phyloP scores from a whole-genome alignment of 2,113 vertebrate species.

The Myrmophylax atrothorax region DNA sequence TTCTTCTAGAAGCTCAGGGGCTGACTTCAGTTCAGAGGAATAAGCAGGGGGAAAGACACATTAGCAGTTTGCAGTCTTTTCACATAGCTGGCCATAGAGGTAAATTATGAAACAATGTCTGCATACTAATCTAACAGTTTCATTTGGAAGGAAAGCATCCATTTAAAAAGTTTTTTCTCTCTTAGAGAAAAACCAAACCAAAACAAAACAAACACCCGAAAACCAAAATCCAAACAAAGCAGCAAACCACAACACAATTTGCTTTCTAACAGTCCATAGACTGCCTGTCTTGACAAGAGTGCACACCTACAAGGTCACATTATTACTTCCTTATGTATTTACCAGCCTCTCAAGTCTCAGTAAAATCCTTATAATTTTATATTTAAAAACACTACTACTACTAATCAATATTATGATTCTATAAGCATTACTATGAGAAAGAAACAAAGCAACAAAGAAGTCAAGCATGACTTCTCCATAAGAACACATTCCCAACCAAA shows the following conservation, averaged over 20 bases:
- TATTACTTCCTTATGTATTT: neutral
- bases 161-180: neutral
- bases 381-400: conserved; percentile 8
- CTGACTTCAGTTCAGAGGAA: neutral
- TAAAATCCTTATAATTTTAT: conserved; percentile 34
- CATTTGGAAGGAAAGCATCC: neutral
- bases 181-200: neutral
- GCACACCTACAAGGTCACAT: neutral
- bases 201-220: no score
- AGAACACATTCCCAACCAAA: neutral
- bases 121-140: neutral
- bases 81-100: neutral
- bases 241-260: neutral
- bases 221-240: no score
- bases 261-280: neutral
- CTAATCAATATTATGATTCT: conserved; percentile 31
- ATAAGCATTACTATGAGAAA: neutral
- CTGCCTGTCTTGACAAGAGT: fast-evolving
- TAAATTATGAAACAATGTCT: neutral
- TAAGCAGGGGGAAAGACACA: neutral
- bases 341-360: neutral
- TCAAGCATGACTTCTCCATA: neutral
- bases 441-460: neutral
- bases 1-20: neutral
- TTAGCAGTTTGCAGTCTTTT: neutral